These are phyloP conservation scores for Urocyon cinereoargenteus DNA, from an alignment of 2,797 vertebrate genomes.

Conservation along the genomic window DNA sequence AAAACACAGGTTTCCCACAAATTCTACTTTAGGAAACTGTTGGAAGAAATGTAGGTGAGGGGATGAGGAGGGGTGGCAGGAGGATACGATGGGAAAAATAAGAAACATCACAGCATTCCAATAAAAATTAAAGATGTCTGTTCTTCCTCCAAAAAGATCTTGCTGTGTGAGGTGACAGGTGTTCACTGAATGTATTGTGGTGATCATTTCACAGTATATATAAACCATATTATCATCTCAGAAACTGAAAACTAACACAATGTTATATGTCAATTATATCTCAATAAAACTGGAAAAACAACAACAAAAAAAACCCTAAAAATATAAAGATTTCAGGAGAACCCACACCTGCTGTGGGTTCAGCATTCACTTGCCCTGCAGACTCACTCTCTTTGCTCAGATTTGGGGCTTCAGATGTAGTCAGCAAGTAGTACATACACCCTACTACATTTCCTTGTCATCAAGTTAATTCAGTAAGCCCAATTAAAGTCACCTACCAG, in stretches of 20 bases:
- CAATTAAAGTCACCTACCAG: slow-evolving; percentile 5
- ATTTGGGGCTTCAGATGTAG: slow-evolving; percentile 1
- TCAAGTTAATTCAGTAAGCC: slow-evolving; percentile 21
- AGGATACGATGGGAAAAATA: neutral
- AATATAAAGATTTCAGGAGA: neutral
- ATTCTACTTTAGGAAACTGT: slow-evolving; percentile 4
- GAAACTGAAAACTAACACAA: neutral
- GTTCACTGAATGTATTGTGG: neutral
- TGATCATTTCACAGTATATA: neutral
- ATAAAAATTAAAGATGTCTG: neutral
- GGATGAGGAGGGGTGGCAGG: neutral
- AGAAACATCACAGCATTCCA: slow-evolving; percentile 7
- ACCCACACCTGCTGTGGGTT: neutral
- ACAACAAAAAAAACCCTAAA: neutral
- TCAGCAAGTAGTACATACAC: neutral
- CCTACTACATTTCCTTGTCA: neutral
- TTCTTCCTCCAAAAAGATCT: slow-evolving; percentile 4
- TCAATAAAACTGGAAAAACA: neutral
- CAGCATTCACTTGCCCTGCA: neutral
- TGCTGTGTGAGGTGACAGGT: neutral
- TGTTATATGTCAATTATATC: neutral
- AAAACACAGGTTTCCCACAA: slow-evolving; percentile 1
- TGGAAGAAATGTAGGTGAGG: neutral
- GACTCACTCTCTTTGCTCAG: neutral
- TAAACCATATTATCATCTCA: neutral